Percentiles rank a stretch among this genome's conserved stretches.
phyloP scores from a whole-genome alignment of 2,888 invertebrate genomes.

The Melikaiella ostensackeni region DNA sequence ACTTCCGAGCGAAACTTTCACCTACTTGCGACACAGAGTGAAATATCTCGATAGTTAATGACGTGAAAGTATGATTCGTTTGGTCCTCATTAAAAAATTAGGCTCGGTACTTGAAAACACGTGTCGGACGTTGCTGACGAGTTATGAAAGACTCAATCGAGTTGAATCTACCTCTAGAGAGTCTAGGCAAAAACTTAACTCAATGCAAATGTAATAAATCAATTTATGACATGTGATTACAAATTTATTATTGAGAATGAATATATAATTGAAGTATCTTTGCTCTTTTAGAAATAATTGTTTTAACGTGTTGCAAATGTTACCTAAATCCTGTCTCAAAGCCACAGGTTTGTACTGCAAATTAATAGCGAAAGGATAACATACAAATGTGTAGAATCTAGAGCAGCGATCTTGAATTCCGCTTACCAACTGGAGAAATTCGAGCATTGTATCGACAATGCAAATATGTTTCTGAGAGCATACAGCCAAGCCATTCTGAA shows the following conservation, averaged over 20 bases:
- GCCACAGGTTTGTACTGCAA: neutral
- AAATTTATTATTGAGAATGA: no score
- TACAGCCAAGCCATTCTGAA: slow-evolving; percentile 12
- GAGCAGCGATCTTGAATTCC: slow-evolving; percentile 14
- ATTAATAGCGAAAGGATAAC: slow-evolving; percentile 20
- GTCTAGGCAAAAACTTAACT: neutral
- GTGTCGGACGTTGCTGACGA: neutral
- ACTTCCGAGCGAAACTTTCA: slow-evolving; percentile 12
- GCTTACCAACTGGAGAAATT: slow-evolving; percentile 22
- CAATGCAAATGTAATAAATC: neutral
- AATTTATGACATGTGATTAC: neutral
- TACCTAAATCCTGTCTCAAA: neutral
- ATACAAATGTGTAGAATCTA: slow-evolving; percentile 8
- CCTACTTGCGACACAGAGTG: neutral
- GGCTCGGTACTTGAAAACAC: neutral
- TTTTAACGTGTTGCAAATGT: no score
- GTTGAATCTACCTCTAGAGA: neutral
- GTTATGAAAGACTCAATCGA: neutral
- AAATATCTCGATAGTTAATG: neutral
- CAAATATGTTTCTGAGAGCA: neutral
- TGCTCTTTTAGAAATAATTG: no score
- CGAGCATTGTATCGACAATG: neutral
- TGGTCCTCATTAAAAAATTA: neutral
- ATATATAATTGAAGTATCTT: no score
- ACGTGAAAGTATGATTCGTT: neutral